Base-by-base conservation (phyloP, 2,888 invertebrate species). In the Dastarcus helophoroides region DNA sequence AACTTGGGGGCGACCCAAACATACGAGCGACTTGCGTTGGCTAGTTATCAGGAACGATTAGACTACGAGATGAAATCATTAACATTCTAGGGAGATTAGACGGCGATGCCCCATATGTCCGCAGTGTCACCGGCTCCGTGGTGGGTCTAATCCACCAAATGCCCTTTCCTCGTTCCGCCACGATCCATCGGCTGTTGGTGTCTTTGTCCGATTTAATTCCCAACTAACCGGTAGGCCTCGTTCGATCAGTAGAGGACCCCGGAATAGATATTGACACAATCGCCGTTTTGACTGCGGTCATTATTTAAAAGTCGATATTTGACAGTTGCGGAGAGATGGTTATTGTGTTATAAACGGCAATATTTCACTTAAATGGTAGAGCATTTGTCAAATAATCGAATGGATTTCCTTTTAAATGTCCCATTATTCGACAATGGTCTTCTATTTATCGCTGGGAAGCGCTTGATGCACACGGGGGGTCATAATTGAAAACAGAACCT, bases 121-220 rank as follows among this genome's bases (percentile, higher is more conserved):
- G 58, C 51, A 57, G 56, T 59, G 59, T 59, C 59, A 58, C 58
- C 56, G 53, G 40, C 56, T 50, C 57, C 52, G 59, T 53, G 59
- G 58, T 58, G 41, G 59, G 58, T 59, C 59, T 43, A 39, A 40
- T 43, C 46, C 41, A 44, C 44, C 47, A 46, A 43, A 38, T 46
- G 35, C 39, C 31, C 17, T 33, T 36, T 29, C 40, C 39, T 42
- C 40, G 35, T 17, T 48, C 42, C 43, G 41, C 19, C 36, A 41
- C 42, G 29, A 28, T 37, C 32, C 40, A 32, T 32, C 31, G 32
- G 26, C 22, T 32, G 29, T 24, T 29, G 27, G 31, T 36, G 33
- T 41, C 37, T 38, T 40, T 29, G 29, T 41, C 39, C 32, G 33
- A 40, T 39, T 41, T 42, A 40, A 43, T 45, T 43, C 37, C 38